These are phyloP conservation scores for Sebastes cheni DNA, from an alignment of 2,797 vertebrate species.

Conservation along the genomic window DNA sequence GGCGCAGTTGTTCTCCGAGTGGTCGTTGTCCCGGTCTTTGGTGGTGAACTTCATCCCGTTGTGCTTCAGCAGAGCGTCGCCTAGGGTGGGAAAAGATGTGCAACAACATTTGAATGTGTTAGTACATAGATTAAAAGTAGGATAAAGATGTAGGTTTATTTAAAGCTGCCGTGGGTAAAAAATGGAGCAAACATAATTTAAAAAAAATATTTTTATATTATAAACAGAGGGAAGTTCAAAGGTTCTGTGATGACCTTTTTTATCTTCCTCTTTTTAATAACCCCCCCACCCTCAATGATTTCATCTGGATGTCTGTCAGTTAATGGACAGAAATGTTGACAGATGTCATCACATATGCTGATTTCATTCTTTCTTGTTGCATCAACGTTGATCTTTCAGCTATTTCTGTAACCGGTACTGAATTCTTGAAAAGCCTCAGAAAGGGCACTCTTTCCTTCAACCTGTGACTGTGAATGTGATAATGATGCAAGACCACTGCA, in stretches of 20 bases:
- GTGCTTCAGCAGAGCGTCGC: conserved; percentile 95
- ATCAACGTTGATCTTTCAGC: neutral
- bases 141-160: neutral
- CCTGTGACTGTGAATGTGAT: conserved; percentile 38
- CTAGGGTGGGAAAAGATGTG: conserved; percentile 42
- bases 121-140: neutral
- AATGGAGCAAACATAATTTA: too few species aligned
- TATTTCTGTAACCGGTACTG: neutral
- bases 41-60: conserved; percentile 98
- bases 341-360: neutral
- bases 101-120: neutral
- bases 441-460: neutral
- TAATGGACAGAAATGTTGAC: conserved; percentile 20
- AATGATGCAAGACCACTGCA: conserved; percentile 44
- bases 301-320: conserved; percentile 34
- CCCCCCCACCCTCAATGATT: conserved; percentile 12
- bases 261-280: conserved; percentile 49
- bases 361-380: neutral
- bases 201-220: too few species aligned
- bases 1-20: conserved; percentile 97
- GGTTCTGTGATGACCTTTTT: conserved; percentile 61
- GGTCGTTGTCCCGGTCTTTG: conserved; percentile 96
- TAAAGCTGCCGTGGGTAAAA: neutral
- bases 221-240: neutral
- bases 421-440: neutral